These are phyloP conservation scores for Phrixothrix hirtus DNA, from an alignment of 2,888 invertebrate genomes.

Conservation along the genomic window DNA sequence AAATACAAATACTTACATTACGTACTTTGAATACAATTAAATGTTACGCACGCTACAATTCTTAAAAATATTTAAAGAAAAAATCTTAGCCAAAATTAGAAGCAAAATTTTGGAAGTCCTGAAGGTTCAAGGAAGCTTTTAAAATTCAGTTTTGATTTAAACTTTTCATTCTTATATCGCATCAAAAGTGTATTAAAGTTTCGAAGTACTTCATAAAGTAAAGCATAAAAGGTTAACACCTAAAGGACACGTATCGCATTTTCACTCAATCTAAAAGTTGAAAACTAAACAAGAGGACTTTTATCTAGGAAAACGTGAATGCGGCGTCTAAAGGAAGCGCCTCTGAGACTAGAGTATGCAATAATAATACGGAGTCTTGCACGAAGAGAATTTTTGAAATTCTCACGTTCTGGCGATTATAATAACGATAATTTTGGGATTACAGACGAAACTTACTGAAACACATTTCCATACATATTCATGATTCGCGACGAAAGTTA, in stretches of 20 bases:
- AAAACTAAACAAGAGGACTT: slow-evolving; percentile 15
- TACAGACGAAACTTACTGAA: slow-evolving; percentile 43
- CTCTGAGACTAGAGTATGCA: slow-evolving; percentile 16
- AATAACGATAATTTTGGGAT: slow-evolving; percentile 46
- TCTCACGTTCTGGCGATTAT: slow-evolving; percentile 37
- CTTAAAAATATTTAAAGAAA: no score
- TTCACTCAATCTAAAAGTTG: slow-evolving; percentile 17
- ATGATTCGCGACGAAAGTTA: slow-evolving; percentile 42
- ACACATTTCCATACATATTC: slow-evolving; percentile 48
- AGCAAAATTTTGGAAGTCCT: no score
- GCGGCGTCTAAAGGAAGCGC: slow-evolving; percentile 15
- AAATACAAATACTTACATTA: no score
- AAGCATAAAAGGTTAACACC: slow-evolving; percentile 3
- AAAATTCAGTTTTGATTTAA: no score
- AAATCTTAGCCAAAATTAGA: no score
- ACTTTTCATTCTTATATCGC: no score
- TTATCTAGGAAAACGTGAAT: slow-evolving; percentile 23
- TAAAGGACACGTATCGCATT: slow-evolving; percentile 4
- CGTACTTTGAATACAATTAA: no score
- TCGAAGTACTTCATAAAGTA: not conserved
- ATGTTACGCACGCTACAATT: no score
- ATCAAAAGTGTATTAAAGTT: not conserved
- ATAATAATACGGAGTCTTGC: slow-evolving; percentile 20
- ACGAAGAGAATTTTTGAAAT: slow-evolving; percentile 32
- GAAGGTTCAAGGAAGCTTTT: no score